Conservation (phyloP, 2,888 invertebrate genomes). For the Eilema griseolum region DNA sequence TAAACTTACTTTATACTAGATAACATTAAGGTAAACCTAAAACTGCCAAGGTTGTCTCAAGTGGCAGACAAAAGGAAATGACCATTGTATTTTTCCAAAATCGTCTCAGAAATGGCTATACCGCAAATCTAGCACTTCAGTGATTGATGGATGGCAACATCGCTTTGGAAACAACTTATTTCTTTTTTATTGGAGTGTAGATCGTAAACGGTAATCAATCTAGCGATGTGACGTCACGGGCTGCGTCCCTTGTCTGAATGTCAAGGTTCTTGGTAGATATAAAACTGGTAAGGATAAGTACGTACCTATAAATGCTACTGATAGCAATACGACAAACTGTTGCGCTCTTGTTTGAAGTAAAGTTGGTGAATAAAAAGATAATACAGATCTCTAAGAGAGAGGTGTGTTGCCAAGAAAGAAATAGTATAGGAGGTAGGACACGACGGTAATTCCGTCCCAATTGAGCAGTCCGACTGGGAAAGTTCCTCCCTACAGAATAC, state of each 20-base stretch:
- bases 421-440: too few species aligned
- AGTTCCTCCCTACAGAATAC: too few species aligned
- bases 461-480: too few species aligned
- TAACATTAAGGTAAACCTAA: background rate
- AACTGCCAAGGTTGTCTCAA: background rate
- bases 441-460: too few species aligned
- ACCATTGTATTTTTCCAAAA: background rate
- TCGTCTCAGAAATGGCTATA: background rate
- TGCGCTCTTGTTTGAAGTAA: background rate
- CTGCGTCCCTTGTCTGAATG: background rate
- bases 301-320: background rate
- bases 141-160: slow-evolving; percentile 2
- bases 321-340: background rate
- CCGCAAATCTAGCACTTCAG: background rate
- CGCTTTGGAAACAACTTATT: background rate
- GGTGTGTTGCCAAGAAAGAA: too few species aligned
- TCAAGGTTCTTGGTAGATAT: background rate
- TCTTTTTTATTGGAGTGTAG: slow-evolving; percentile 1
- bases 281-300: background rate
- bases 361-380: too few species aligned
- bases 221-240: background rate
- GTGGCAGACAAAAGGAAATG: background rate
- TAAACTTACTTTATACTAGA: too few species aligned
- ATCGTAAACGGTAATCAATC: background rate
- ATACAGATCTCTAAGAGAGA: too few species aligned